These are phyloP conservation scores for Chelidonichthys spinosus DNA, from an alignment of 2,797 vertebrate genomes.

Conservation along the genomic window DNA sequence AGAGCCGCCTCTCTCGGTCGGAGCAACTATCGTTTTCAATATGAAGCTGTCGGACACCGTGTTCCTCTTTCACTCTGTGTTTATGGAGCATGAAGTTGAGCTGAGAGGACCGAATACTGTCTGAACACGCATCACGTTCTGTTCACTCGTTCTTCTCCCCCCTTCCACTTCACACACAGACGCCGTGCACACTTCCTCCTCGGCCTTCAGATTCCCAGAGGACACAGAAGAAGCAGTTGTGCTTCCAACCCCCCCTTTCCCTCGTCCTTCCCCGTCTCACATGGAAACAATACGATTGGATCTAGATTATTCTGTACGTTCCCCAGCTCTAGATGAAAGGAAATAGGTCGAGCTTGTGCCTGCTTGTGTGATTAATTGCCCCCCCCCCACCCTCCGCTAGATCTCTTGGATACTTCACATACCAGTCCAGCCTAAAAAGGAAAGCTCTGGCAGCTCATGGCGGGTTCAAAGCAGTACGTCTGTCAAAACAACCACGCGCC, in stretches of 20 bases:
- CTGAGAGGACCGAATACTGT: conserved; percentile 23
- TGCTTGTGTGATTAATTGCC: conserved; percentile 52
- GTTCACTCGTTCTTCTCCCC: conserved; percentile 6
- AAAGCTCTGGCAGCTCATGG: conserved; percentile 17
- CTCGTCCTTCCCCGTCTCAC: conserved; percentile 28
- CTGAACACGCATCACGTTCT: conserved; percentile 11
- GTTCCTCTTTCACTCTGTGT: conserved; percentile 75
- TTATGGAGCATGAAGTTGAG: conserved; percentile 31
- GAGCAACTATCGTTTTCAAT: conserved; percentile 50
- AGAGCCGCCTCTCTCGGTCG: background rate
- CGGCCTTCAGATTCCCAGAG: conserved; percentile 55
- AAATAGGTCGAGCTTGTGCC: conserved; percentile 41
- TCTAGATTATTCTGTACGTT: conserved; percentile 45
- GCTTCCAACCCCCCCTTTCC: conserved; percentile 51
- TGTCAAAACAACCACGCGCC: conserved; percentile 47
- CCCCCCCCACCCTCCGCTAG: conserved; percentile 6
- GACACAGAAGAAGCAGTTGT: conserved; percentile 69
- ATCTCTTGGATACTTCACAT: conserved; percentile 29
- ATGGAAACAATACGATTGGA: conserved; percentile 61
- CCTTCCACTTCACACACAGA: conserved; percentile 9
- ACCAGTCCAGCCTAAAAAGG: conserved; percentile 11
- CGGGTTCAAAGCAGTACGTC: conserved; percentile 37
- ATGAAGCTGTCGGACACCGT: conserved; percentile 13
- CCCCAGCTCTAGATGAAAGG: conserved; percentile 30
- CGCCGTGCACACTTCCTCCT: conserved; percentile 54